Conservation (phyloP, 2,113 vertebrate species). For the Phaetusa simplex region DNA sequence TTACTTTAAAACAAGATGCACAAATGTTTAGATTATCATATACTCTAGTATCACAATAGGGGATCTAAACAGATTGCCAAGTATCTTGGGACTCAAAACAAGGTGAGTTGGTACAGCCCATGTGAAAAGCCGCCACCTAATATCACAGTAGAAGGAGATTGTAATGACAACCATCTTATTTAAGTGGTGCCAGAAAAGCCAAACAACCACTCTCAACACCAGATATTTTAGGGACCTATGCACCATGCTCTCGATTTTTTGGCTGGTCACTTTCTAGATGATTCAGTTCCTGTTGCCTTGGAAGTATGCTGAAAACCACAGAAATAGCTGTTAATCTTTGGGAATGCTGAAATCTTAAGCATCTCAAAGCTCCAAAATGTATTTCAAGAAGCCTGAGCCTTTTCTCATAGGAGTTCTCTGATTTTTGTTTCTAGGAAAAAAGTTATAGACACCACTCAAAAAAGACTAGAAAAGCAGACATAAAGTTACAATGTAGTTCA, state of each 20-base stretch:
- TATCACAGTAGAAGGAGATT: not conserved
- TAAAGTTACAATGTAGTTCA: not conserved
- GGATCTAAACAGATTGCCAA: not conserved
- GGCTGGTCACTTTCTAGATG: conserved; percentile 17
- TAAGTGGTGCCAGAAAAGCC: not conserved
- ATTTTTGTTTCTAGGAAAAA: conserved; percentile 28
- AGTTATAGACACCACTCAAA: not conserved
- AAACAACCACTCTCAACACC: not conserved
- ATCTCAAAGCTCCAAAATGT: not conserved
- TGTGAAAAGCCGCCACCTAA: not conserved
- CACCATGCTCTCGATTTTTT: conserved; percentile 20
- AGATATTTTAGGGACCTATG: conserved; percentile 21
- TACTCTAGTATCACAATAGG: not conserved
- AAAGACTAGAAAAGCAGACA: not conserved
- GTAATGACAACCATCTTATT: not conserved
- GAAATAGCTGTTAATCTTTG: not conserved
- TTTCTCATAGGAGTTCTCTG: not conserved
- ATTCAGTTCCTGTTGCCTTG: conserved; percentile 31
- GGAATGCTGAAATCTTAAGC: not conserved
- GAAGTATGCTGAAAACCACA: conserved; percentile 37
- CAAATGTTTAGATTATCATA: not conserved
- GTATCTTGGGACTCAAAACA: not conserved
- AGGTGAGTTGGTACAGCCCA: not conserved
- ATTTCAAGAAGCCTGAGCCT: conserved; percentile 3
- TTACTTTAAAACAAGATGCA: not conserved